Base-by-base conservation (phyloP, 2,888 invertebrate genomes). In the Xiphydria camelus region DNA sequence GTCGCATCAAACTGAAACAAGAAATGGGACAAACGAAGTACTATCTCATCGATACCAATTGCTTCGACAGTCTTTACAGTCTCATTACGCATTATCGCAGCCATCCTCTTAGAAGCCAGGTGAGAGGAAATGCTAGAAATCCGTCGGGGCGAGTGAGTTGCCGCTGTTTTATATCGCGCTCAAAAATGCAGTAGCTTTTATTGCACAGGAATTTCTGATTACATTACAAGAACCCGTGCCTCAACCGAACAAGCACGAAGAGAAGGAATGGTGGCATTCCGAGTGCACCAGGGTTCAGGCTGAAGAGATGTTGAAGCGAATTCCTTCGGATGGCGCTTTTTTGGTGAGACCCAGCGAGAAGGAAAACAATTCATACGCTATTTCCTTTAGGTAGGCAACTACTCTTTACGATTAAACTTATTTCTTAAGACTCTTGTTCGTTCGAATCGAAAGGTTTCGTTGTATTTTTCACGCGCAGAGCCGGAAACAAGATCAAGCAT, bases 401-500 rank as follows among this genome's bases (percentile, higher is more conserved):
- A n/a, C n/a, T n/a, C n/a, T n/a, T n/a, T n/a, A n/a, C n/a, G n/a
- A n/a, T n/a, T n/a, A n/a, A n/a, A n/a, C n/a, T n/a, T n/a, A n/a
- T n/a, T n/a, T n/a, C 18, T 33, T 17, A 2, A 17, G 20, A 15
- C 5, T 3, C 4, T 3, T 6, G 7, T 5, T 10, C 4, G n/a
- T 32, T 32, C 15, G 18, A 15, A 10, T 4, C 15, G 4, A 7
- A 2, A 14, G 9, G 10, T 4, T 6, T 17, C 10, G 9, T n/a
- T 20, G 7, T 55, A n/a, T 55, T 44, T 51, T 53, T 41, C 76
- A n/a, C n/a, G n/a, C 79, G 37, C 72, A 93, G 94, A 67, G 90
- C 91, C 2, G 94, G 94, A 62, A 90, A 88, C 40, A 91, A 94
- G 76, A 95, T 97, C 53, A 98, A 98, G 75, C 98, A 99, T 74